A percentile compares a stretch with the other conserved stretches of the same genome.
phyloP scores from a whole-genome alignment of 2,888 invertebrate species.

The Scaeva pyrastri region DNA sequence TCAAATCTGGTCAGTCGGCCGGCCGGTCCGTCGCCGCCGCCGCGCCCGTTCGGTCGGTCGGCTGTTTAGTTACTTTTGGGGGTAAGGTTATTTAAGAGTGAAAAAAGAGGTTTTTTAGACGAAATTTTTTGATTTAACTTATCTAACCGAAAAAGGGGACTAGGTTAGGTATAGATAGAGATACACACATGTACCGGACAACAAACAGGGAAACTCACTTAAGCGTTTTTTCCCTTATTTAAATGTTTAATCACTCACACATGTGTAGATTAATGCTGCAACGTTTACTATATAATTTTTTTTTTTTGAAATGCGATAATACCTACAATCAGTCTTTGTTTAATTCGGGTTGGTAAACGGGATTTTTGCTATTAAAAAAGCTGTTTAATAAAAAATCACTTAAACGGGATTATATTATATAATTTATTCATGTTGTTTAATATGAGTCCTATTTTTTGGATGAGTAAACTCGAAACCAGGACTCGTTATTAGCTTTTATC shows the following conservation, averaged over 20 bases:
- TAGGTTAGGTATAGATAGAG: background rate
- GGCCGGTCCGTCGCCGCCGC: background rate
- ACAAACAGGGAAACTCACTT: constrained; percentile 62
- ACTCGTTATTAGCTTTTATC: background rate
- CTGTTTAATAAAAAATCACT: constrained; percentile 34
- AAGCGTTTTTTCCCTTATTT: constrained; percentile 7
- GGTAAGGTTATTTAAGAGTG: constrained; percentile 58
- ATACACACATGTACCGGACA: background rate
- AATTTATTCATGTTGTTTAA: background rate
- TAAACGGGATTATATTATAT: background rate
- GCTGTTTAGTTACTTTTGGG: constrained; percentile 37
- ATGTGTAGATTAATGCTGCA: constrained; percentile 24
- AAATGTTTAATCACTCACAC: constrained; percentile 26
- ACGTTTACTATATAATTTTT: too few species aligned
- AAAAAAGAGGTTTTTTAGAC: constrained; percentile 38
- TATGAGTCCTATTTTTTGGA: constrained; percentile 11
- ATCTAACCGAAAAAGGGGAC: constrained; percentile 30
- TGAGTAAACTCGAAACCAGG: background rate
- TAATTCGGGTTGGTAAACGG: constrained; percentile 21
- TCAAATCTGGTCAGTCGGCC: constrained; percentile 10
- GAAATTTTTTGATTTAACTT: constrained; percentile 52
- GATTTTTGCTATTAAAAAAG: constrained; percentile 41
- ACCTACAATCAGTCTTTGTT: constrained; percentile 5
- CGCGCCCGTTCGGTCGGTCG: background rate
- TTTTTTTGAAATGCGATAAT: constrained; percentile 27